Base-by-base conservation (phyloP, 2,888 invertebrate species). In the Catonia carolina region DNA sequence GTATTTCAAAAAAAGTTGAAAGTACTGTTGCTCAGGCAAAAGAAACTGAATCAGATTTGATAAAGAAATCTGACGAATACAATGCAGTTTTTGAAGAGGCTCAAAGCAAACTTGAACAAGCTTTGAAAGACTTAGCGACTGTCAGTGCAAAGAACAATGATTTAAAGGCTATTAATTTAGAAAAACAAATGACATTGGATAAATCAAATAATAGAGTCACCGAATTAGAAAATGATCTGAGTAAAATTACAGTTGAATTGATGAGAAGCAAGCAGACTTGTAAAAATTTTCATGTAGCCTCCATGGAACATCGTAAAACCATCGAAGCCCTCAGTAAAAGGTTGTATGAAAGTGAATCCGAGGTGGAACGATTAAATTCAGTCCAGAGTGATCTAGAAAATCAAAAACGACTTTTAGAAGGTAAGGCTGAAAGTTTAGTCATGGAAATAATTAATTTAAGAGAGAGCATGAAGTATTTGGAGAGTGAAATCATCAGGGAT, bases 331-430 rank as follows among this genome's bases (percentile, higher is more conserved):
- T 63, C 1, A 63, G 63, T 33, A 56, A 60, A 35, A 45, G 63
- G 23, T 53, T 63, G 5, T 55, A 59, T 22, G 63, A 63, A 23
- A 62, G 63, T 55, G 63, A 63, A 53, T 58, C 47, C 20, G 63
- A 63, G 49, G 63, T 63, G 12, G 63, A 62, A 47, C 53, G 60
- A 7, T 55, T 61, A 23, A 62, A 62, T 53, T 56, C 59, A 31
- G 55, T 55, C 14, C 59, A 59, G 6, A 55, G 55, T 20, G 60
- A 61, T 49, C 48, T 63, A n/a, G 37, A 54, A 47, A 39, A 55
- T 27, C 58, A 61, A 20, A 60, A 53, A 37, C 55, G 57, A 23
- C 55, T 52, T 18, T 52, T 62, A 7, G 62, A 62, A 50, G 61
- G 56, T 27, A 58, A 62, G 52, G 56, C 61, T 8, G 56, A 54